Percentiles rank a stretch among this genome's conserved stretches.
Conservation (phyloP, 2,797 vertebrate genomes). For the Peromyscus attwateri region DNA sequence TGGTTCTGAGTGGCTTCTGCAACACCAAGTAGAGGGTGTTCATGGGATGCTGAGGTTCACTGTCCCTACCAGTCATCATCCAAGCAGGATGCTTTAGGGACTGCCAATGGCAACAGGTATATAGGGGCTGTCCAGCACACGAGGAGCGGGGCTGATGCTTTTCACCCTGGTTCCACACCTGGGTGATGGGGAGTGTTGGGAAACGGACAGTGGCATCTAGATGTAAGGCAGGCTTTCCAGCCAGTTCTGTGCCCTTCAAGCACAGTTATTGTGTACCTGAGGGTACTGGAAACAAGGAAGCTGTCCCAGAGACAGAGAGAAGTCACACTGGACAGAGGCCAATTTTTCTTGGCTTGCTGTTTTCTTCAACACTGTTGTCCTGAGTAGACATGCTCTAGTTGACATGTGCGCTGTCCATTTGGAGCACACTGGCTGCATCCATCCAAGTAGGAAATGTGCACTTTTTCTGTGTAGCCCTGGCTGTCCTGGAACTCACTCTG, state of each 20-base stretch:
- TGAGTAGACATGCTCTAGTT: not conserved
- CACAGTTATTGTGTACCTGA: not conserved
- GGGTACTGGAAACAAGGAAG: not conserved
- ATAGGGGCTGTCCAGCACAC: not conserved
- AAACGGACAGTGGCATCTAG: not conserved
- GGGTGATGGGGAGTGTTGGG: not conserved
- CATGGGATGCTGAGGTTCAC: no score
- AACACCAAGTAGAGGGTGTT: not conserved
- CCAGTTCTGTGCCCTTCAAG: not conserved
- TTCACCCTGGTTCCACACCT: not conserved
- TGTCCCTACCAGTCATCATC: not conserved
- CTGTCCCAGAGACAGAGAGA: not conserved
- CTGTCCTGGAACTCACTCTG: not conserved
- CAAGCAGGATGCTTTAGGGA: not conserved
- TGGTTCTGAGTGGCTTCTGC: not conserved
- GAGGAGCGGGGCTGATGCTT: not conserved
- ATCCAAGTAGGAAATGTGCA: not conserved
- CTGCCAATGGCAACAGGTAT: not conserved
- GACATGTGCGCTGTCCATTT: not conserved
- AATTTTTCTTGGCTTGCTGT: not conserved
- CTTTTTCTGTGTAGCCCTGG: not conserved
- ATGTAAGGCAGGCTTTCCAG: constrained; percentile 34
- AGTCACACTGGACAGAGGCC: not conserved
- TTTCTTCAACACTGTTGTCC: not conserved
- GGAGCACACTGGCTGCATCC: not conserved